Conservation (phyloP, 2,113 vertebrate species). For the Actenoides hombroni region DNA sequence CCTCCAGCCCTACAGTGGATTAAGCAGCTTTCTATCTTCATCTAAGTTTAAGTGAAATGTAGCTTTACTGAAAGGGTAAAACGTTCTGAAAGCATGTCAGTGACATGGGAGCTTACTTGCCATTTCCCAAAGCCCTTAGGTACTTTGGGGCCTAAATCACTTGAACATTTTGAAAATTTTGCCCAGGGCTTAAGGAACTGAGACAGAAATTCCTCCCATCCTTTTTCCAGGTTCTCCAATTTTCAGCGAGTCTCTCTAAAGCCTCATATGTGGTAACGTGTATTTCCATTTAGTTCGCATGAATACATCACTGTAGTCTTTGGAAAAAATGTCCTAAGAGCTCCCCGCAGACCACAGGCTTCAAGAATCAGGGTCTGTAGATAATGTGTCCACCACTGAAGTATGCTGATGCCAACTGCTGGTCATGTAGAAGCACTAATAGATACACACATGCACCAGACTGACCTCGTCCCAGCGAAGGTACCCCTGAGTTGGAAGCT, state of each 20-base stretch:
- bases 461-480: not conserved
- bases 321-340: not conserved
- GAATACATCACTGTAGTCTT: not conserved
- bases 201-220: not conserved
- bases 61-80: not conserved
- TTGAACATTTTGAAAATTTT: not conserved
- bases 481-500: not conserved
- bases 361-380: not conserved
- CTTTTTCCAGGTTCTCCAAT: not conserved
- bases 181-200: not conserved
- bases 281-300: not conserved
- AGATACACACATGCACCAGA: not conserved
- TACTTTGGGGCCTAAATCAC: not conserved
- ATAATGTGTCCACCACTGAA: not conserved
- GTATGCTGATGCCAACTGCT: not conserved
- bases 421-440: not conserved
- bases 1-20: not conserved
- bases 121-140: not conserved
- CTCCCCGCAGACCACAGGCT: rapidly evolving
- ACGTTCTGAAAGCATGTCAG: not conserved
- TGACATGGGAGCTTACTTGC: rapidly evolving
- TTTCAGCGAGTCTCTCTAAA: not conserved
- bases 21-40: not conserved
- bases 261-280: not conserved
- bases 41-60: not conserved